Evolutionary conservation across 2,888 invertebrate genomes (phyloP).

Genomic region (Liopterus haemorrhoidalis): DNA sequence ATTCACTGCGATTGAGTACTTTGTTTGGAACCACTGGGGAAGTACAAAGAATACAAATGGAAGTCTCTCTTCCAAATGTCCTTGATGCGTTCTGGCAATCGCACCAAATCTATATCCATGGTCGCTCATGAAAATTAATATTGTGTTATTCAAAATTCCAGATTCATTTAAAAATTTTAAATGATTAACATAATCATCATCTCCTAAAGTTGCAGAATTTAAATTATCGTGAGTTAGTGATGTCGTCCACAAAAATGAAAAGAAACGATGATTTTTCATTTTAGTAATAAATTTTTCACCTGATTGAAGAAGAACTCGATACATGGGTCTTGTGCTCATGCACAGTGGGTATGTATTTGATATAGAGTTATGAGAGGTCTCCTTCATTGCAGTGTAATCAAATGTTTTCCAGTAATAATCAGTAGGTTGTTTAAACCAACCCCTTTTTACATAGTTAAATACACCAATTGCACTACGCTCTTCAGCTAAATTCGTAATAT

Average conservation of each 20-base stretch:
- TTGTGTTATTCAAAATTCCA: conserved; percentile 57
- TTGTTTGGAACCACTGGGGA: conserved; percentile 68
- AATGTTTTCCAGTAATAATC: too few species aligned
- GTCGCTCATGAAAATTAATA: too few species aligned
- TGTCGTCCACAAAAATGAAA: conserved; percentile 66
- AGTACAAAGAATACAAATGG: conserved; percentile 71
- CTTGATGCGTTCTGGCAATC: too few species aligned
- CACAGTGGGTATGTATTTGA: conserved; percentile 60
- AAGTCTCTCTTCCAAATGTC: too few species aligned
- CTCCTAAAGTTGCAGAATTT: conserved; percentile 72
- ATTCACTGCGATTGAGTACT: too few species aligned
- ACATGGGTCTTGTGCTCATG: too few species aligned
- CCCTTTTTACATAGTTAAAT: conserved; percentile 72
- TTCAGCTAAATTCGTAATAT: conserved; percentile 76
- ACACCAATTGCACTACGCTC: conserved; percentile 72
- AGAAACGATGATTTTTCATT: too few species aligned
- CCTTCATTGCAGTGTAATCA: conserved; percentile 54
- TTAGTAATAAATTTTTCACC: too few species aligned
- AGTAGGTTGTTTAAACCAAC: too few species aligned
- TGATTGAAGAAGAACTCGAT: too few species aligned
- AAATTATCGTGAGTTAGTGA: conserved; percentile 74
- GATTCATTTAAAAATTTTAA: conserved; percentile 51
- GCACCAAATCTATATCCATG: too few species aligned
- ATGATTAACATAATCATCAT: too few species aligned
- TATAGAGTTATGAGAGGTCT: conserved; percentile 57